phyloP scores from a whole-genome alignment of 2,113 vertebrate species.

The Chascanopsetta lugubris region DNA sequence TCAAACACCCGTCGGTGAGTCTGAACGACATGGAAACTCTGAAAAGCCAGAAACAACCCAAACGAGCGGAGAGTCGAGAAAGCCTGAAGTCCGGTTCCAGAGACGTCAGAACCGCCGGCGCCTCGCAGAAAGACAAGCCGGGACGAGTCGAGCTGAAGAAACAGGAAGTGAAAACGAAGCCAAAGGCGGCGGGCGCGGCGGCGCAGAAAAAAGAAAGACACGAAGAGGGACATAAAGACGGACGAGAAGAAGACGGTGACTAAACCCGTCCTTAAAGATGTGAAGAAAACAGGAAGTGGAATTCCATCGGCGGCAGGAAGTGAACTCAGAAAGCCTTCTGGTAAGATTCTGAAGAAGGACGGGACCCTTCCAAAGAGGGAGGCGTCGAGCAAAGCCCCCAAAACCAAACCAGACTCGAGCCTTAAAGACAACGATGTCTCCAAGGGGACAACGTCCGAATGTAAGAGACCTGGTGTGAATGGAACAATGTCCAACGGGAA shows the following conservation, averaged over 20 bases:
- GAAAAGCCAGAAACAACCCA: slow-evolving; percentile 79
- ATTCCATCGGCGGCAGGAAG: slow-evolving; percentile 8
- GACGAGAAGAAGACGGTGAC: slow-evolving; percentile 78
- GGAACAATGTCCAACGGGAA: neutral
- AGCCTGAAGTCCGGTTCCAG: slow-evolving; percentile 82
- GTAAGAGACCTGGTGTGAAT: slow-evolving; percentile 48
- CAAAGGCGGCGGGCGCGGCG: slow-evolving; percentile 64
- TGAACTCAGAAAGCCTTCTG: slow-evolving; percentile 55
- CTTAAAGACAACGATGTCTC: slow-evolving; percentile 48
- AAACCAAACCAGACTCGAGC: slow-evolving; percentile 58
- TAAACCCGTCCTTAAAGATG: slow-evolving; percentile 69
- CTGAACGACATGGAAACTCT: slow-evolving; percentile 81
- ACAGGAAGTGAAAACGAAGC: slow-evolving; percentile 77
- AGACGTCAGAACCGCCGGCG: slow-evolving; percentile 65
- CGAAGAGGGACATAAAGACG: slow-evolving; percentile 76
- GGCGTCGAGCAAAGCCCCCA: slow-evolving; percentile 46
- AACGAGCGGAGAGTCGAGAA: slow-evolving; percentile 86
- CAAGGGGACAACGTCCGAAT: slow-evolving; percentile 69
- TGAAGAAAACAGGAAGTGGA: slow-evolving; percentile 60
- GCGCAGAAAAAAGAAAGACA: slow-evolving; percentile 72
- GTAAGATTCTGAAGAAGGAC: slow-evolving; percentile 67
- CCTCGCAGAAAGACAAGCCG: slow-evolving; percentile 70
- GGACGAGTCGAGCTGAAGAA: slow-evolving; percentile 72
- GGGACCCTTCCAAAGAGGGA: slow-evolving; percentile 71
- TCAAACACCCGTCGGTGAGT: slow-evolving; percentile 85